Percentiles rank a stretch among this genome's conserved stretches.
phyloP scores from a whole-genome alignment of 2,113 vertebrate species.

The Hymenochirus boettgeri region DNA sequence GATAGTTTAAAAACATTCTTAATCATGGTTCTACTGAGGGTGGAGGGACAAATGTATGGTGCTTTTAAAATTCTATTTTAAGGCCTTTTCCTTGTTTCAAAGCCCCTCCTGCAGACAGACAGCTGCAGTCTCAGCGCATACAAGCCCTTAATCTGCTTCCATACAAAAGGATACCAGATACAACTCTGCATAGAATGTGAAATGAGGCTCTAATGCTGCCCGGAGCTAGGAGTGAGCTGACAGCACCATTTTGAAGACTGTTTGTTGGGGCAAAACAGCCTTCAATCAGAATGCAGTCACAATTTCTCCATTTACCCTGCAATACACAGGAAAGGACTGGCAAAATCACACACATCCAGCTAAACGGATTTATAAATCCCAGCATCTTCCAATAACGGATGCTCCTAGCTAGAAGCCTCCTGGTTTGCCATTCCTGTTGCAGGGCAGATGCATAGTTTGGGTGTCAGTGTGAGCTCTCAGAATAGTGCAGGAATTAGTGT shows the following conservation, averaged over 20 bases:
- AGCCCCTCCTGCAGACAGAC: slow-evolving; percentile 33
- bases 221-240: not conserved
- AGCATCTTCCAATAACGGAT: no score
- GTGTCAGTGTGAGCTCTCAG: no score
- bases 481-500: no score
- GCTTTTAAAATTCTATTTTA: slow-evolving; percentile 31
- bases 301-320: no score
- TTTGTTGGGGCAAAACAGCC: not conserved
- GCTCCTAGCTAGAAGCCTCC: no score
- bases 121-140: slow-evolving; percentile 23
- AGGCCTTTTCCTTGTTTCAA: slow-evolving; percentile 33
- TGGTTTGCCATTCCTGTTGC: no score
- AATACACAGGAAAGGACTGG: no score
- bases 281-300: no score
- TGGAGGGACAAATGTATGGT: slow-evolving; percentile 13
- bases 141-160: slow-evolving; percentile 37
- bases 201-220: slow-evolving; percentile 4
- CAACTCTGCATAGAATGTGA: slow-evolving; percentile 30
- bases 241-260: not conserved
- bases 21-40: not conserved
- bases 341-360: no score
- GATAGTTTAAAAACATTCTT: slow-evolving; percentile 3
- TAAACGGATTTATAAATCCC: no score
- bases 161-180: slow-evolving; percentile 29
- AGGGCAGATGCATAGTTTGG: no score